phyloP scores from a whole-genome alignment of 2,888 invertebrate genomes.

The Pediacus dermestoides region DNA sequence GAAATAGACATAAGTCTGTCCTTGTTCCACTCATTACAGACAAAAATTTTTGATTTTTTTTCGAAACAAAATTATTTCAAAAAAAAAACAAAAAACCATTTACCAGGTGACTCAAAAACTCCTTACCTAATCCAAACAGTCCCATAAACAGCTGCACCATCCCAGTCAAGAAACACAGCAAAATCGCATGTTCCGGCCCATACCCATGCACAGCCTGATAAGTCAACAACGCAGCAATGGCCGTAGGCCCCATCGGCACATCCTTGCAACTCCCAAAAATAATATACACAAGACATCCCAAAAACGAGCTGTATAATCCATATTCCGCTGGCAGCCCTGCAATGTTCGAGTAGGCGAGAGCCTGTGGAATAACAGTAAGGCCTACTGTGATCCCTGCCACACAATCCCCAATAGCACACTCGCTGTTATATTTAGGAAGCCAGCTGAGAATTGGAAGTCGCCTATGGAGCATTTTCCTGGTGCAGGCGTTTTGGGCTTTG shows the following conservation, averaged over 20 bases:
- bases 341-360: slow-evolving; percentile 71
- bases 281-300: slow-evolving; percentile 87
- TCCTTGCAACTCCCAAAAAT: slow-evolving; percentile 90
- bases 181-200: slow-evolving; percentile 66
- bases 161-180: slow-evolving; percentile 74
- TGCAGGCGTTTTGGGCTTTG: slow-evolving; percentile 54
- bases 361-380: slow-evolving; percentile 89
- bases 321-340: slow-evolving; percentile 75
- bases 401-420: slow-evolving; percentile 79
- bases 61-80: no score
- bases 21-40: no score
- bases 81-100: no score
- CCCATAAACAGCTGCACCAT: slow-evolving; percentile 77
- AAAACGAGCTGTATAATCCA: slow-evolving; percentile 88
- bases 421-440: slow-evolving; percentile 72
- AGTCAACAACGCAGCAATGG: slow-evolving; percentile 84
- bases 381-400: slow-evolving; percentile 85
- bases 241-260: slow-evolving; percentile 89
- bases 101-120: not conserved
- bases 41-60: no score
- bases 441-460: slow-evolving; percentile 71
- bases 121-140: slow-evolving; percentile 70
- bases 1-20: no score
- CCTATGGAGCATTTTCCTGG: slow-evolving; percentile 70
- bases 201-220: slow-evolving; percentile 69